Conservation (phyloP, 2,113 vertebrate species). For the Crotalus tigris region DNA sequence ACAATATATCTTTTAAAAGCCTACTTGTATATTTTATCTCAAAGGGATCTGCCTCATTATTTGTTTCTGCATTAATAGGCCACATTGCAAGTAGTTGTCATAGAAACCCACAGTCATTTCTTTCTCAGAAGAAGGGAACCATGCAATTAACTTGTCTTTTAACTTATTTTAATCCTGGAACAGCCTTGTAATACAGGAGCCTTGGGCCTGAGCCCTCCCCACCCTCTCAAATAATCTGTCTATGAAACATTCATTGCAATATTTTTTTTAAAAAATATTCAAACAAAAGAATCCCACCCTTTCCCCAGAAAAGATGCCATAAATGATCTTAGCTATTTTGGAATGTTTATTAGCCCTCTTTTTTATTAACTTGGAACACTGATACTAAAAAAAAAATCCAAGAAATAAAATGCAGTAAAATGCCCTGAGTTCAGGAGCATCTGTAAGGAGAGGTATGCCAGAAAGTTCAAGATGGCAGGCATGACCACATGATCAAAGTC, state of each 20-base stretch:
- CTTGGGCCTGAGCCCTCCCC: slow-evolving; percentile 44
- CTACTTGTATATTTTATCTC: slow-evolving; percentile 67
- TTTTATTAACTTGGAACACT: slow-evolving; percentile 15
- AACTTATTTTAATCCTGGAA: slow-evolving; percentile 63
- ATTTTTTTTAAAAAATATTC: neutral
- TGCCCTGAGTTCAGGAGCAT: neutral
- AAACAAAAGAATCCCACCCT: neutral
- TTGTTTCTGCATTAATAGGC: slow-evolving; percentile 68
- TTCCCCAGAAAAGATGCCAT: neutral
- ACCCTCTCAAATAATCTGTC: slow-evolving; percentile 52
- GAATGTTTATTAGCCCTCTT: neutral
- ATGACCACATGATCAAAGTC: neutral
- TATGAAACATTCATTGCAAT: slow-evolving; percentile 52
- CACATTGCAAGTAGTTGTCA: slow-evolving; percentile 68
- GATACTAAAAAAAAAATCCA: neutral
- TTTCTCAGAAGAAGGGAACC: slow-evolving; percentile 58
- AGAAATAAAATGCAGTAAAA: slow-evolving; percentile 27
- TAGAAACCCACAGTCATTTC: slow-evolving; percentile 61
- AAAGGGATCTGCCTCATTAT: slow-evolving; percentile 65
- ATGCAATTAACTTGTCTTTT: slow-evolving; percentile 70
- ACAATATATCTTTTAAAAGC: slow-evolving; percentile 55
- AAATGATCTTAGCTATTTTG: slow-evolving; percentile 18
- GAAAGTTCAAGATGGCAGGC: neutral
- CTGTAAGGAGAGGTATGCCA: neutral
- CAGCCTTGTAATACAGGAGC: slow-evolving; percentile 41